Evolutionary conservation across 2,113 vertebrate species (phyloP).

Genomic region (Rafetus swinhoei): DNA sequence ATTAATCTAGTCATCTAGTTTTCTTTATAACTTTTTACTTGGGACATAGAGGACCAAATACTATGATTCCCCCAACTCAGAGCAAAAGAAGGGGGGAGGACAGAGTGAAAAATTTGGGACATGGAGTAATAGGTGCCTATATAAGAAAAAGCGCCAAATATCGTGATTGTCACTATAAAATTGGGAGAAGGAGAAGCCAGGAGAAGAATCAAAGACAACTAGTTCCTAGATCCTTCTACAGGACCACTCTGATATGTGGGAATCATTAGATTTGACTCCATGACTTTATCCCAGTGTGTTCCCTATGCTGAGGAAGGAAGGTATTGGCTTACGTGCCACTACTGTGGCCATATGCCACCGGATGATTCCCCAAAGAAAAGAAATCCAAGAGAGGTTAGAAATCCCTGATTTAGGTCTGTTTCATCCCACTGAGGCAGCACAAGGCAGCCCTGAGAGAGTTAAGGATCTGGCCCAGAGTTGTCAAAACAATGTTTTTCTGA

Average conservation of each 20-base stretch:
- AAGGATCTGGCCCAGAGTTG: neutral
- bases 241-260: neutral
- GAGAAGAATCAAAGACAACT: no score
- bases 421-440: neutral
- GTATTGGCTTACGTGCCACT: neutral
- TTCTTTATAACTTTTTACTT: neutral
- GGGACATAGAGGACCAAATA: neutral
- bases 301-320: neutral
- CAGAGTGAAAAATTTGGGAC: no score
- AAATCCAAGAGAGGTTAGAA: neutral
- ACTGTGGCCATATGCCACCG: neutral
- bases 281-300: neutral
- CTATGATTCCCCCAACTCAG: neutral
- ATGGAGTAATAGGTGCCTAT: no score
- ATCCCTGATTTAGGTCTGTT: neutral
- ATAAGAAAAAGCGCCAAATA: no score
- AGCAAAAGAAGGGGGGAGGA: accelerated
- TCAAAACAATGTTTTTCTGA: neutral
- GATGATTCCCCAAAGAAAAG: neutral
- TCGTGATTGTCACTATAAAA: no score
- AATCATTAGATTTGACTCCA: neutral
- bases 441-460: neutral
- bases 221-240: neutral
- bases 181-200: neutral
- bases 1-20: neutral